Evolutionary conservation across 2,888 invertebrate genomes (phyloP).

Genomic region (Brenthis hecate): DNA sequence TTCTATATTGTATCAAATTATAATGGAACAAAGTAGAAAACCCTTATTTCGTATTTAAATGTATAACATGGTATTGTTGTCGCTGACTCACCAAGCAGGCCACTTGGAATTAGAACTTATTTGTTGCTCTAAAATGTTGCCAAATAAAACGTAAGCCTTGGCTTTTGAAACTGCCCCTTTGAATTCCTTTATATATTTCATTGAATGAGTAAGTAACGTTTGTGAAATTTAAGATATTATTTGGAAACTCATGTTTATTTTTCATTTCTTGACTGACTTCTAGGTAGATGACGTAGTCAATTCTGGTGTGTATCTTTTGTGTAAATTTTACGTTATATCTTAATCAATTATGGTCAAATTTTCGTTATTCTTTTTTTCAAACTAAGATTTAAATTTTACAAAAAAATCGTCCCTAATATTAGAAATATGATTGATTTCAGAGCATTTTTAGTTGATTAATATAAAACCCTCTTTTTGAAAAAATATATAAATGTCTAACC

Average conservation of each 20-base stretch:
- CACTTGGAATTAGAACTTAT: constrained; percentile 11
- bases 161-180: constrained; percentile 18
- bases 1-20: constrained; percentile 2
- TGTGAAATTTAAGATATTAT: neutral
- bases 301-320: no score
- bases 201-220: neutral
- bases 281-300: no score
- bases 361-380: no score
- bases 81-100: constrained; percentile 9
- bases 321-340: no score
- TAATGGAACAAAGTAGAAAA: constrained; percentile 11
- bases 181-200: constrained; percentile 17
- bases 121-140: constrained; percentile 17
- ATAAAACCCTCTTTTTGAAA: no score
- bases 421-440: no score
- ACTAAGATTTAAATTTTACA: no score
- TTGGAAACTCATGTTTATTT: neutral
- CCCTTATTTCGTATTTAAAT: constrained; percentile 17
- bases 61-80: constrained; percentile 7
- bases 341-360: no score
- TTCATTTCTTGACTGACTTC: no score
- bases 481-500: no score
- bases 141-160: constrained; percentile 15
- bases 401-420: no score
- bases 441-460: no score